Conservation (phyloP, 2,797 vertebrate genomes). For the Coilia nasus region DNA sequence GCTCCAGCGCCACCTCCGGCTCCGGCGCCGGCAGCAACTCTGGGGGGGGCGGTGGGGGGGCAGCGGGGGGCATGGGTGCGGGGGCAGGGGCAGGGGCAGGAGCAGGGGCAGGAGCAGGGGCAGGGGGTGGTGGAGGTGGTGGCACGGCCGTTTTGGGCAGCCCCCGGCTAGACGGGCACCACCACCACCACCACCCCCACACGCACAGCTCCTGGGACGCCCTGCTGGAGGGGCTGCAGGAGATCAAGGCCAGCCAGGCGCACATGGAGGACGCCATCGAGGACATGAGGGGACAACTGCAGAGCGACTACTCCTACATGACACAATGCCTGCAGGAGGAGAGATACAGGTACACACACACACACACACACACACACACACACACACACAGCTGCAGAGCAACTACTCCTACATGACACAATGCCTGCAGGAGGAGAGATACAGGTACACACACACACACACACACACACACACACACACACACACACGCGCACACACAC, state of each 20-base stretch:
- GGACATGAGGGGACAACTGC: conserved; percentile 93
- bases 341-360: conserved; percentile 84
- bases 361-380: not conserved
- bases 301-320: conserved; percentile 96
- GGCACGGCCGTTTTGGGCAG: conserved; percentile 83
- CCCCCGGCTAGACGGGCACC: conserved; percentile 85
- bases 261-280: conserved; percentile 96
- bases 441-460: too few relatives aligned
- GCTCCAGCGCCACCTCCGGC: conserved; percentile 91
- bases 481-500: not conserved
- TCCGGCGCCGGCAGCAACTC: conserved; percentile 91
- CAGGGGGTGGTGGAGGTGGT: conserved; percentile 61
- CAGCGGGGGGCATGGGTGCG: rapidly evolving
- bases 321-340: conserved; percentile 97
- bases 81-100: conserved; percentile 89
- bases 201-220: conserved; percentile 85
- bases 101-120: not conserved
- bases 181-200: conserved; percentile 78
- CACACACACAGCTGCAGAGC: not conserved
- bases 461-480: not conserved
- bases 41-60: conserved; percentile 68
- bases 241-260: conserved; percentile 91
- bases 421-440: too few relatives aligned
- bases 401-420: too few relatives aligned
- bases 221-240: conserved; percentile 90